Evolutionary conservation across 2,888 invertebrate genomes (phyloP), one percentile per base, ranked within the genome.

Genomic region (Aquatica leii): DNA sequence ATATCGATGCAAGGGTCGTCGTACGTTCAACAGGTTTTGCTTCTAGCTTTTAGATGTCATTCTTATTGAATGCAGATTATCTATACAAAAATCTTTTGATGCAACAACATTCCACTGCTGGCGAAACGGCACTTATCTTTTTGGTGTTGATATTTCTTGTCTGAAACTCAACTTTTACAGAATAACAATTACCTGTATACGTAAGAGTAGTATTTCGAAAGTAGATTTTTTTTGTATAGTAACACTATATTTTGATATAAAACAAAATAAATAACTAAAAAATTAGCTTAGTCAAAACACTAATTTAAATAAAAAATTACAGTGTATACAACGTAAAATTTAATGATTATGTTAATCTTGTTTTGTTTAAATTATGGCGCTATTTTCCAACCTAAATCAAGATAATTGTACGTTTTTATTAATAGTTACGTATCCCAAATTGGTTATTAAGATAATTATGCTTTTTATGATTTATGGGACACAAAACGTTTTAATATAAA

Each of bases 11-110:
- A 62, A 62, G 57, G 71, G 71, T 72, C 73, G 72, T 70, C 68
- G 73, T 70, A 65, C 72, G 61, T 69, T 71, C 71, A 72, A 72
- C 73, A 70, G 71, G 72, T 73, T 24, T 71, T 73, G 65, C 70
- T 56, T 60, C 55, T 66, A 66, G 62, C 66, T 59, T 65, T 61
- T 59, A 62, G 67, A 68, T 69, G 68, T 69, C 66, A 69, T 69
- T 68, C 67, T 66, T 56, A 59, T 69, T 64, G 66, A 61, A 68
- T 68, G 69, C 68, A 58, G 59, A 63, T 67, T 65, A 68, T 66
- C 67, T 59, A 54, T 31, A 65, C 64, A 62, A 68, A 68, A 69
- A 71, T 69, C 67, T 66, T 57, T 60, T 40, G 59, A 52, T 60
- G 61, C 56, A 65, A 50, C 60, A 62, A 60, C 69, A 71, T 69